These are phyloP conservation scores for Ceyx cyanopectus DNA, from an alignment of 2,113 vertebrate species.

Conservation along the genomic window DNA sequence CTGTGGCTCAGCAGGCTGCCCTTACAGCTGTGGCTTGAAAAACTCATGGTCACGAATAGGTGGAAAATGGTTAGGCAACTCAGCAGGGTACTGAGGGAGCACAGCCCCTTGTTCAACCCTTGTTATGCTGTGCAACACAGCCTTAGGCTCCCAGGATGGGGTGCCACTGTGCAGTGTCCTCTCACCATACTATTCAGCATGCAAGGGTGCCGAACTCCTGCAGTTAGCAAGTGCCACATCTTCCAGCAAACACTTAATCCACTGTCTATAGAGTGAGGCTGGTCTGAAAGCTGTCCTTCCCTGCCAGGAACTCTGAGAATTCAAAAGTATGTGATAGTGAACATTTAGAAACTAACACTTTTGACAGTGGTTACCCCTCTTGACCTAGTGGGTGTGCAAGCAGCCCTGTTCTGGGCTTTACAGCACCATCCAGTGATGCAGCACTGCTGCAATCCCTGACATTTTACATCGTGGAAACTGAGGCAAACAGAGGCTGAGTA, in stretches of 20 bases:
- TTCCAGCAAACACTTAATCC: background rate
- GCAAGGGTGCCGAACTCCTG: background rate
- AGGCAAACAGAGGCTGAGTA: slow-evolving; percentile 45
- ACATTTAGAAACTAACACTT: background rate
- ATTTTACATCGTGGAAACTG: slow-evolving; percentile 17
- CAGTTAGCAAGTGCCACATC: background rate
- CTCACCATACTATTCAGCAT: rapidly evolving
- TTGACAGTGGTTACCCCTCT: background rate
- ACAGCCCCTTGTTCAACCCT: background rate
- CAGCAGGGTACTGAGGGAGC: background rate
- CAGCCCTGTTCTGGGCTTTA: background rate
- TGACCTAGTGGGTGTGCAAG: background rate
- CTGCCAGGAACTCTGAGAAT: background rate
- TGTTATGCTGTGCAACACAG: background rate
- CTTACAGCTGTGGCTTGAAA: background rate
- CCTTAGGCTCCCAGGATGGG: rapidly evolving
- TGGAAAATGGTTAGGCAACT: background rate
- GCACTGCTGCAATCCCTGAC: background rate
- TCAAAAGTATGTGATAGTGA: background rate
- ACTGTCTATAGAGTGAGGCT: background rate
- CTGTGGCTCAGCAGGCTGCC: background rate
- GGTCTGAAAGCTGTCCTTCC: background rate
- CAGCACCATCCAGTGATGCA: background rate
- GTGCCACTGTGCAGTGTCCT: background rate
- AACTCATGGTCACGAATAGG: background rate